Base-by-base conservation (phyloP, 2,888 invertebrate genomes). In the Macrophya annulata region DNA sequence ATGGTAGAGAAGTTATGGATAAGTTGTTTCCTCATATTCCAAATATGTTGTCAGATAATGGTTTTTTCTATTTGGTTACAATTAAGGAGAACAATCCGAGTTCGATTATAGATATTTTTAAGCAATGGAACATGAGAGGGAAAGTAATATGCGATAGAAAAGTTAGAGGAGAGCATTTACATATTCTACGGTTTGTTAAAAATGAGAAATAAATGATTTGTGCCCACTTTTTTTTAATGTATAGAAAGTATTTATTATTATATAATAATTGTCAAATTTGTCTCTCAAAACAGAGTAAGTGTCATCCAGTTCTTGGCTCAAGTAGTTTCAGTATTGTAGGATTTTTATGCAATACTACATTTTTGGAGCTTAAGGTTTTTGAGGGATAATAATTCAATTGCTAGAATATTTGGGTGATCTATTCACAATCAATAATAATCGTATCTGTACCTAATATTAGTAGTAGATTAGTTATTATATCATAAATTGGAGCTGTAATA, bases 81-180 rank as follows among this genome's bases (percentile, higher is more conserved):
- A 96, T 99, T 87, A 96, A 97, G 94, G 98, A 99, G 92, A 99
- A 99, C 94, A 96, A 97, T 93, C 97, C 97, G 59, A 93, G 95
- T 62, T 96, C 96, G 91, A 96, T 99, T 83, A 94, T 95, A 85
- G 89, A 94, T 72, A 94, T 95, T 74, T 95, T 98, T 94, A 88
- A 91, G 79, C 88, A 91, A 40, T 91, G 95, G 82, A 95, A 96
- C 59, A 97, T 97, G 91, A 91, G 92, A 84, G 96, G 95, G 88
- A 93, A 94, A 84, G 94, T 95, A 86, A 94, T 98, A 84, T 94
- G 96, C 86, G 96, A 96, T 88, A 95, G 99, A 90, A 96, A 96
- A 94, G 96, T 98, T 88, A 96, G 97, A 84, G 97, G 98, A 87
- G 99, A 99, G 94, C 96, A 96, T 93, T 96, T 99, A 90, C 96